phyloP scores from a whole-genome alignment of 2,113 vertebrate genomes.

The Gymnocephalus cernua region DNA sequence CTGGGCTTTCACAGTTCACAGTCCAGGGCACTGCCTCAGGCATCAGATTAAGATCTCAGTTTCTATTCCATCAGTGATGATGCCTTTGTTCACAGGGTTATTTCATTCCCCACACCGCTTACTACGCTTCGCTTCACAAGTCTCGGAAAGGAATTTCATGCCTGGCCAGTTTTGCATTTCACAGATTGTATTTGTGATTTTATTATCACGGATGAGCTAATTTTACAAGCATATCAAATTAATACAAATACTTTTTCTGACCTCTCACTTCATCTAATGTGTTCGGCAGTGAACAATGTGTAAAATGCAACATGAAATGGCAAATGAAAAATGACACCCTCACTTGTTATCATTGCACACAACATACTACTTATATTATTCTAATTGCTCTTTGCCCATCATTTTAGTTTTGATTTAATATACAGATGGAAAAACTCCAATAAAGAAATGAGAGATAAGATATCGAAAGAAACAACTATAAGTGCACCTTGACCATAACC shows the following conservation, averaged over 20 bases:
- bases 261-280: conserved; percentile 13
- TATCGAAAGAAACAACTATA: background rate
- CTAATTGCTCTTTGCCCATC: background rate
- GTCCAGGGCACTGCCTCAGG: conserved; percentile 14
- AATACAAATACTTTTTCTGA: conserved; percentile 49
- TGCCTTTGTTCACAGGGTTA: conserved; percentile 21
- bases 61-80: conserved; percentile 30
- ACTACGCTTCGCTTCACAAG: conserved; percentile 15
- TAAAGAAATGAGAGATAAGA: background rate
- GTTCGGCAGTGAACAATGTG: conserved; percentile 18
- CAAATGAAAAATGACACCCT: conserved; percentile 4
- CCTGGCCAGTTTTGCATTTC: conserved; percentile 43
- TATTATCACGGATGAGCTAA: conserved; percentile 44
- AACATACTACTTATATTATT: background rate
- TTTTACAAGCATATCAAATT: conserved; percentile 55
- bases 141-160: conserved; percentile 17
- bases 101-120: conserved; percentile 13
- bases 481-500: background rate
- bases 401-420: conserved; percentile 5
- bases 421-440: background rate
- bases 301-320: conserved; percentile 8
- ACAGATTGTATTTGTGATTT: conserved; percentile 64
- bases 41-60: conserved; percentile 60
- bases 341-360: background rate
- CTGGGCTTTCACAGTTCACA: conserved; percentile 25